Evolutionary conservation across 2,797 vertebrate genomes (phyloP).

Genomic region (Phoxinus dragarum): DNA sequence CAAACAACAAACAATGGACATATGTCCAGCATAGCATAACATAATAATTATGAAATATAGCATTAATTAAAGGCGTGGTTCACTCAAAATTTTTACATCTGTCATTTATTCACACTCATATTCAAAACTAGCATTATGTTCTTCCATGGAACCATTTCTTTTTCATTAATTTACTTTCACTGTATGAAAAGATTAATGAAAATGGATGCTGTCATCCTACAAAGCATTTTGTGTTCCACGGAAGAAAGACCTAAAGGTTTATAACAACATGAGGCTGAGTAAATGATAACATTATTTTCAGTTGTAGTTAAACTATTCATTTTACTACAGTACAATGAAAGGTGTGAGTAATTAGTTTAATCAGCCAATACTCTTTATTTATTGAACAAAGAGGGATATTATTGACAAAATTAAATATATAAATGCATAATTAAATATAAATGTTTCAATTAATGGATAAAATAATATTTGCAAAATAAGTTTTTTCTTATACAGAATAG

Average conservation of each 20-base stretch:
- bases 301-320: neutral
- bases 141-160: neutral
- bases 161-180: neutral
- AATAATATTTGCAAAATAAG: neutral
- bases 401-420: neutral
- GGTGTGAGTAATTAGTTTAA: neutral
- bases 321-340: neutral
- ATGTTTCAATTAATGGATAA: neutral
- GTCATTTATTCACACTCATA: neutral
- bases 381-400: neutral
- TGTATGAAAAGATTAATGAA: neutral
- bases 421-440: neutral
- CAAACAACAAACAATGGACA: neutral
- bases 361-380: neutral
- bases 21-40: neutral
- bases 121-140: neutral
- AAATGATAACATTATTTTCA: neutral
- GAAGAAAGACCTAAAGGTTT: neutral
- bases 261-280: neutral
- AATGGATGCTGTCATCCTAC: neutral
- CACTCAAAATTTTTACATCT: neutral
- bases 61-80: neutral
- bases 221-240: neutral
- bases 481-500: neutral
- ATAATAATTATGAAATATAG: neutral